Percentiles rank a stretch among this genome's conserved stretches.
These are phyloP conservation scores for Sterrhoptilus dennistouni DNA, from an alignment of 2,113 vertebrate species.

Conservation along the genomic window DNA sequence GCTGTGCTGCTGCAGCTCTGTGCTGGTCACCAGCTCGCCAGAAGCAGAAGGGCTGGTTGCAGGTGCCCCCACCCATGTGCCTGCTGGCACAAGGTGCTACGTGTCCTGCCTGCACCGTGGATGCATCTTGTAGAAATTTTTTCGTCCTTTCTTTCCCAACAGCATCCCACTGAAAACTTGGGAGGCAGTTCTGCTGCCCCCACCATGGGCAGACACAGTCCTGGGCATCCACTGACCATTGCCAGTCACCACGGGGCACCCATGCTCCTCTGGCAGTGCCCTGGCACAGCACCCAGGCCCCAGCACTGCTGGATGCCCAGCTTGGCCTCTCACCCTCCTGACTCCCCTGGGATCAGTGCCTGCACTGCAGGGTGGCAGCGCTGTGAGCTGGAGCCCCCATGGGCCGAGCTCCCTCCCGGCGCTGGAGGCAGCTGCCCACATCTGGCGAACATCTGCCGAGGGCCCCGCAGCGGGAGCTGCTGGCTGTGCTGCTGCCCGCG, in stretches of 20 bases:
- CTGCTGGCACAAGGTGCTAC: rapidly evolving
- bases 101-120: rapidly evolving
- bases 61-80: neutral
- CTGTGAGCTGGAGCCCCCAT: neutral
- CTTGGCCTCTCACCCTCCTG: neutral
- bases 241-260: neutral
- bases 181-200: neutral
- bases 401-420: neutral
- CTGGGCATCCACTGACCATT: too few species aligned
- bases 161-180: neutral
- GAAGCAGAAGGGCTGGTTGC: neutral
- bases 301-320: neutral
- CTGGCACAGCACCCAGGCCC: neutral
- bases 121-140: too few species aligned
- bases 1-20: neutral
- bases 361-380: rapidly evolving
- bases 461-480: neutral
- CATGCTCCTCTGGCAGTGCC: rapidly evolving
- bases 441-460: slow-evolving; percentile 49
- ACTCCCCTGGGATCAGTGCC: neutral
- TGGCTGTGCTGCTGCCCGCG: neutral
- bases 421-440: neutral
- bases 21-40: neutral
- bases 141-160: too few species aligned
- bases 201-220: rapidly evolving